A percentile compares a stretch with the other conserved stretches of the same genome.
phyloP scores from a whole-genome alignment of 2,888 invertebrate species.

The Ceriagrion tenellum region DNA sequence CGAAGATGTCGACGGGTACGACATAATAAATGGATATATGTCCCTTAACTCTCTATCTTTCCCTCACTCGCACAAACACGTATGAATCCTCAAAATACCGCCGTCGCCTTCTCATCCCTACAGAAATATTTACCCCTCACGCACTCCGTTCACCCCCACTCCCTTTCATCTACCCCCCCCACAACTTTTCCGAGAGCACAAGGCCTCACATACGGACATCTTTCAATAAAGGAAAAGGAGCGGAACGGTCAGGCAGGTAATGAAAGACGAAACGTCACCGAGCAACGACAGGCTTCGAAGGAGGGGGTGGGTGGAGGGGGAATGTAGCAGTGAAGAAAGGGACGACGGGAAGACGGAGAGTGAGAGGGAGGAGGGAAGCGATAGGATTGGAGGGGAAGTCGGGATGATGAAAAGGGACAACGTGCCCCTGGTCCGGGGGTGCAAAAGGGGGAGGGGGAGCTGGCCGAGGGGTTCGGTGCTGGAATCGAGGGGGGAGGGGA shows the following conservation, averaged over 20 bases:
- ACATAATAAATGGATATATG: slow-evolving; percentile 53
- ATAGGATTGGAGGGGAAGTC: not conserved
- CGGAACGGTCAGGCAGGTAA: slow-evolving; percentile 4
- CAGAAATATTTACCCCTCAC: slow-evolving; percentile 25
- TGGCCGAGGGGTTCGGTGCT: not conserved
- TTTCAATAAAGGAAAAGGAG: slow-evolving; percentile 32
- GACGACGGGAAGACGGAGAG: not conserved
- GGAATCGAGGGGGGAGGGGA: not conserved
- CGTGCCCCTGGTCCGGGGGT: not conserved
- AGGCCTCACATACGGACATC: not conserved
- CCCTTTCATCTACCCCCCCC: not conserved
- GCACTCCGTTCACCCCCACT: not conserved
- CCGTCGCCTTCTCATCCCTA: not conserved
- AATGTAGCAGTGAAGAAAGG: not conserved
- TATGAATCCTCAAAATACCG: not conserved
- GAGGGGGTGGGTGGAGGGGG: not conserved
- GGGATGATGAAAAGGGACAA: slow-evolving; percentile 19
- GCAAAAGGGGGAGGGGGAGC: not conserved
- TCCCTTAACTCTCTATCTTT: slow-evolving; percentile 32
- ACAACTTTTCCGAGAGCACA: no score
- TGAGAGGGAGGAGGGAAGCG: not conserved
- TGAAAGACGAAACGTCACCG: slow-evolving; percentile 16
- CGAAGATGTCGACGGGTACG: not conserved
- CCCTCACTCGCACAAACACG: not conserved
- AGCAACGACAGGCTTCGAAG: slow-evolving; percentile 1